These are phyloP conservation scores for Lacanobia oleracea DNA, from an alignment of 2,888 invertebrate genomes.

Conservation along the genomic window DNA sequence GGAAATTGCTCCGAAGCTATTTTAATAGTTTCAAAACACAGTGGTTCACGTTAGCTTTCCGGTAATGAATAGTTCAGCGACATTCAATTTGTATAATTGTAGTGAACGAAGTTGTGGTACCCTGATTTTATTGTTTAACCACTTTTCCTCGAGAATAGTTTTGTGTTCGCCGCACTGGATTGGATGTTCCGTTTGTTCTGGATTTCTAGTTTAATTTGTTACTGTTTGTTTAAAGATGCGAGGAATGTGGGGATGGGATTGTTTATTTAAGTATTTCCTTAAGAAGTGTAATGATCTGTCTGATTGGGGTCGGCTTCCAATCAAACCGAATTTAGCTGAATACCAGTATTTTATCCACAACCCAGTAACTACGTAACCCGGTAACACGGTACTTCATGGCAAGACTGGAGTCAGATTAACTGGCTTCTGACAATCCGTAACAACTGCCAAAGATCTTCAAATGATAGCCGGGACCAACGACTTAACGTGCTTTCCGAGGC, in stretches of 20 bases:
- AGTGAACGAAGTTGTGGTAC: constrained; percentile 66
- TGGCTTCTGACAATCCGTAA: no score
- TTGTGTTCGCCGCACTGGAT: constrained; percentile 41
- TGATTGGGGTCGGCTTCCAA: no score
- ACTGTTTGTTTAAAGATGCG: background rate
- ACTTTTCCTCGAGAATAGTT: constrained; percentile 46
- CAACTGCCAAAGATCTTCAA: no score
- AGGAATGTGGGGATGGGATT: background rate
- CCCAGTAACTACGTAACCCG: no score
- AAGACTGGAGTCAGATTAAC: no score
- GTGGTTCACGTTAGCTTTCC: constrained; percentile 42
- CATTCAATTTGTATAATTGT: constrained; percentile 80
- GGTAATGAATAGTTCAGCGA: constrained; percentile 69
- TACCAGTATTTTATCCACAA: no score
- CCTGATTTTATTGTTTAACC: constrained; percentile 70
- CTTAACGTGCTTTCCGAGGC: no score
- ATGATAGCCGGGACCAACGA: no score
- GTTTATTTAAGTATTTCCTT: background rate
- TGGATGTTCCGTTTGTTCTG: constrained; percentile 41
- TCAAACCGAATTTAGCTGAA: no score
- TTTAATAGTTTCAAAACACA: constrained; percentile 57
- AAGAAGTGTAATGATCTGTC: background rate
- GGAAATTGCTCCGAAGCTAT: constrained; percentile 19
- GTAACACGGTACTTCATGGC: no score
- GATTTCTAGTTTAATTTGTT: constrained; percentile 24